Conservation (phyloP, 2,888 invertebrate genomes). For the Pandemis heparana region DNA sequence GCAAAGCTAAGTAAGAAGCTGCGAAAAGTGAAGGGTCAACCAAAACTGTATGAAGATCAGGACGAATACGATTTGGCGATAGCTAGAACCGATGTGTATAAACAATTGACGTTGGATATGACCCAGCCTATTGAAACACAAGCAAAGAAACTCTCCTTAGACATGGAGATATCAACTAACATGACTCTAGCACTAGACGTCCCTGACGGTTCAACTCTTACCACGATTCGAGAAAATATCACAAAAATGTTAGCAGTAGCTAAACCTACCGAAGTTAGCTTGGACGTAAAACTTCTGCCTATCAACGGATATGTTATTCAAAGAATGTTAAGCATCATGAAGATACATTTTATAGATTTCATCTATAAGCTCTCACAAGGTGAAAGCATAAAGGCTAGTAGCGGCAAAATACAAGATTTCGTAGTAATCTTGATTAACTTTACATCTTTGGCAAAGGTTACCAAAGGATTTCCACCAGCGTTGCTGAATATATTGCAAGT, state of each 20-base stretch:
- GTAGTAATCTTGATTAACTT: conserved; percentile 46
- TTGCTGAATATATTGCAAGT: conserved; percentile 65
- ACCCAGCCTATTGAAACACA: conserved; percentile 67
- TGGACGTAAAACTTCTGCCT: conserved; percentile 81
- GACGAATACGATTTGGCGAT: conserved; percentile 61
- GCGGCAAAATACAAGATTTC: conserved; percentile 39
- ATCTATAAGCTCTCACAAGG: conserved; percentile 47
- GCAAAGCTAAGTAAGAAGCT: conserved; percentile 73
- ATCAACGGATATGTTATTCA: conserved; percentile 83
- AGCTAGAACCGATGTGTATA: conserved; percentile 57
- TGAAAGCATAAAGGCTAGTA: conserved; percentile 34
- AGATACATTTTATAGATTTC: conserved; percentile 57
- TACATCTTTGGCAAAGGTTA: conserved; percentile 47
- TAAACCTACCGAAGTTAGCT: conserved; percentile 45
- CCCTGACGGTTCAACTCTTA: conserved; percentile 57
- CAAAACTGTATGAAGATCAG: conserved; percentile 66
- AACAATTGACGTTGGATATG: conserved; percentile 63
- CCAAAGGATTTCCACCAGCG: conserved; percentile 65
- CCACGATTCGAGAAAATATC: conserved; percentile 56
- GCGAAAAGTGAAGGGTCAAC: conserved; percentile 72
- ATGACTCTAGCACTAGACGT: conserved; percentile 64
- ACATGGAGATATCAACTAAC: conserved; percentile 55
- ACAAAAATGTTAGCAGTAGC: conserved; percentile 49
- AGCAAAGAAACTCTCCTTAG: conserved; percentile 54
- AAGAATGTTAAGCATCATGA: conserved; percentile 65